phyloP scores from a whole-genome alignment of 2,888 invertebrate genomes.

The Pimpla rufipes region DNA sequence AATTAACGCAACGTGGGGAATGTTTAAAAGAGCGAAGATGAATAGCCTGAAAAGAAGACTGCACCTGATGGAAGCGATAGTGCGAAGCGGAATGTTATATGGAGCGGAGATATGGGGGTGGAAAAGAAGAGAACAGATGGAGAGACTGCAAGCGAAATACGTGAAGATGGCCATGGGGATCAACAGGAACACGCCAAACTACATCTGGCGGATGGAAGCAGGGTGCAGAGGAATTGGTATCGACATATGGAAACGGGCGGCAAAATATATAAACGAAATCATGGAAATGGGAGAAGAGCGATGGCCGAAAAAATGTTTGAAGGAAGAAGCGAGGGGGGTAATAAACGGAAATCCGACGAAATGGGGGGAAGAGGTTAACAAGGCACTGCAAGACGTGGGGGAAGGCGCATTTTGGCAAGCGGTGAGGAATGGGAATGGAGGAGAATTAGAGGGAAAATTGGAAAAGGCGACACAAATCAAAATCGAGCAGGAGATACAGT shows the following conservation, averaged over 20 bases:
- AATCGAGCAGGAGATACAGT: background rate
- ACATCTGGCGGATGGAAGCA: conserved; percentile 1
- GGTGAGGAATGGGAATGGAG: background rate
- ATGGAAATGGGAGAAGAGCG: background rate
- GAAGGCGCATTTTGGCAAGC: background rate
- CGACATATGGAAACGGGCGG: background rate
- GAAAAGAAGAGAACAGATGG: conserved; percentile 8
- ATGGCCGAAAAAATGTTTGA: background rate
- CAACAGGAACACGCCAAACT: background rate
- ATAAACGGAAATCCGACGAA: background rate
- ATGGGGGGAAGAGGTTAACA: background rate
- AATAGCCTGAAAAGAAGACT: conserved; percentile 28
- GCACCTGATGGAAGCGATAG: conserved; percentile 41
- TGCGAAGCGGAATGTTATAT: conserved; percentile 1
- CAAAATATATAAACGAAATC: background rate
- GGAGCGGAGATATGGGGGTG: conserved; percentile 17
- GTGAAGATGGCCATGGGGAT: conserved; percentile 17
- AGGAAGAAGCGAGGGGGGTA: background rate
- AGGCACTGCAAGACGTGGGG: background rate
- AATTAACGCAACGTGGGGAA: conserved; percentile 31
- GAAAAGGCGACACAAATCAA: background rate
- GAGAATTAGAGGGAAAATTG: background rate
- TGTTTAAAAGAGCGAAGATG: conserved; percentile 19
- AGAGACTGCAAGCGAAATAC: conserved; percentile 4
- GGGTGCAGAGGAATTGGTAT: background rate